phyloP scores from a whole-genome alignment of 92 coral and sea anemone species.

The Montipora capitata region DNA sequence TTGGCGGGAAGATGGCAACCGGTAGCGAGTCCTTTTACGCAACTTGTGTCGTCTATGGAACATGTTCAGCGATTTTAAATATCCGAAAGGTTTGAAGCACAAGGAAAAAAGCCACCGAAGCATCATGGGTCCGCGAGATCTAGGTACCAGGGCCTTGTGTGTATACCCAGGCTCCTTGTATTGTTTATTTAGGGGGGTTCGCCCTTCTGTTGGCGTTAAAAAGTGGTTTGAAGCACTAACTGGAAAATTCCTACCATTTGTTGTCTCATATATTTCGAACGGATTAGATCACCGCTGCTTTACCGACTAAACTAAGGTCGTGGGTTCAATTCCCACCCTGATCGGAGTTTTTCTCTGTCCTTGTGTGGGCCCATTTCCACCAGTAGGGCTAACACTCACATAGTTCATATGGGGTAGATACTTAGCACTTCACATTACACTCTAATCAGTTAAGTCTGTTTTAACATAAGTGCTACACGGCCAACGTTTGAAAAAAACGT shows the following conservation, averaged over 20 bases:
- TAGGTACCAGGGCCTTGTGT: background rate
- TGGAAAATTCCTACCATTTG: constrained; percentile 26
- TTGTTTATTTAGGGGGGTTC: too few species aligned
- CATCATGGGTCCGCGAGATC: background rate
- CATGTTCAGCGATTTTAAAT: too few species aligned
- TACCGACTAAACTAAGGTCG: too few species aligned
- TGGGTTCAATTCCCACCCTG: constrained; percentile 12
- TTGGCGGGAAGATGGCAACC: background rate
- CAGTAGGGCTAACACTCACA: too few species aligned
- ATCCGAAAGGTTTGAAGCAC: background rate
- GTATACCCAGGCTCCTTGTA: constrained; percentile 1
- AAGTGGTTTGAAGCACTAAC: background rate
- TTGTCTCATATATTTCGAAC: constrained; percentile 45
- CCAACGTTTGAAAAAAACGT: too few species aligned
- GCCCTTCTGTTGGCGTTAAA: background rate
- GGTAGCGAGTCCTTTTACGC: background rate
- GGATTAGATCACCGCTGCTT: constrained; percentile 28
- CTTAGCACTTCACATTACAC: too few species aligned
- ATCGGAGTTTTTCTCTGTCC: too few species aligned
- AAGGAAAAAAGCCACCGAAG: background rate
- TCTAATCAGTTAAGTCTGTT: too few species aligned
- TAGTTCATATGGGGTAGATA: too few species aligned
- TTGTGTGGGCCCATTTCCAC: too few species aligned
- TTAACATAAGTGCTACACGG: too few species aligned
- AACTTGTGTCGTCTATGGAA: background rate